Conservation (phyloP, 1,140 invertebrate species). For the Drosophila punjabiensis region DNA sequence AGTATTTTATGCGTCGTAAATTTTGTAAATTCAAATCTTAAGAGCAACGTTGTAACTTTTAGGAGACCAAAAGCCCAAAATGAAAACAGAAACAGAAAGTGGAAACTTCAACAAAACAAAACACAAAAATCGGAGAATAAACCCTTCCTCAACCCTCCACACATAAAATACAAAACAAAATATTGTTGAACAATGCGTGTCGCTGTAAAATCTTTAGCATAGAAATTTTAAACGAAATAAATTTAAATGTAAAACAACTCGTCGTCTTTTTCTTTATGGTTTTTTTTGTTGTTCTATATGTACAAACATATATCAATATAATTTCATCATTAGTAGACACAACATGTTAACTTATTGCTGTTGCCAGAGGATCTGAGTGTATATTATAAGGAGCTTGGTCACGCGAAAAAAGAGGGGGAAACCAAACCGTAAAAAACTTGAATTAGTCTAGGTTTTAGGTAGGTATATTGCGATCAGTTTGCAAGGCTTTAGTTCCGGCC, state of each 20-base stretch:
- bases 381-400: constrained; percentile 40
- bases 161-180: constrained; percentile 32
- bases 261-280: constrained; percentile 1
- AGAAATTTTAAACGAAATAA: constrained; percentile 81
- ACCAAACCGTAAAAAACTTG: constrained; percentile 34
- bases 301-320: constrained; percentile 51
- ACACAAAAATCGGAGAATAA: constrained; percentile 21
- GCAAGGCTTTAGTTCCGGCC: constrained; percentile 84
- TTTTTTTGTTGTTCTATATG: constrained; percentile 26
- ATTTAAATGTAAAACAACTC: constrained; percentile 69
- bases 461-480: constrained; percentile 1
- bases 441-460: constrained; percentile 48
- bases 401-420: constrained; percentile 28
- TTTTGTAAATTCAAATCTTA: constrained; percentile 70
- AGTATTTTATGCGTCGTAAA: constrained; percentile 76
- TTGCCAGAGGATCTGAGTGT: constrained; percentile 36
- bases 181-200: constrained; percentile 82
- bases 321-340: constrained; percentile 45
- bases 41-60: constrained; percentile 65
- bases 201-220: constrained; percentile 82
- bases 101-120: constrained; percentile 10
- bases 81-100: constrained; percentile 16
- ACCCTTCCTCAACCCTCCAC: constrained; percentile 14
- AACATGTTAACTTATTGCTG: constrained; percentile 54
- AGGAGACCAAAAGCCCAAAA: constrained; percentile 46